Conservation (phyloP, 2,888 invertebrate species). For the Cantharis lateralis region DNA sequence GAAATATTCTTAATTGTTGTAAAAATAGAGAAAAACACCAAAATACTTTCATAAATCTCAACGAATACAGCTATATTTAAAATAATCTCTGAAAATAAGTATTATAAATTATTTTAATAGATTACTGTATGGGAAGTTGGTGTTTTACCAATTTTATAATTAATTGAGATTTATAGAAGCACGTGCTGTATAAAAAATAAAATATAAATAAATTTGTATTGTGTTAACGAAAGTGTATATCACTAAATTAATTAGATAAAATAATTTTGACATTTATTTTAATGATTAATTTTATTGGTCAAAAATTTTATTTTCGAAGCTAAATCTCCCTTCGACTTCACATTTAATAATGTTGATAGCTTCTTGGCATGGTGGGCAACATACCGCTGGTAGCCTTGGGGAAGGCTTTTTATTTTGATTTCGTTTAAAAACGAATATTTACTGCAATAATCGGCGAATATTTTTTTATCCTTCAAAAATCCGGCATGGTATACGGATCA, state of each 20-base stretch:
- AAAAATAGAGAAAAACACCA: background rate
- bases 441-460: background rate
- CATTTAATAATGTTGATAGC: background rate
- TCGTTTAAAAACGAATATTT: background rate
- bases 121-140: background rate
- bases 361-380: background rate
- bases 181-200: conserved; percentile 1
- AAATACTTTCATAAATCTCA: background rate
- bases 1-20: background rate
- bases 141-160: conserved; percentile 1
- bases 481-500: background rate
- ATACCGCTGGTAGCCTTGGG: background rate
- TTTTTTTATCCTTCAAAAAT: background rate
- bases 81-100: background rate
- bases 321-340: background rate
- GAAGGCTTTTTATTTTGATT: background rate
- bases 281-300: background rate
- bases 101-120: background rate
- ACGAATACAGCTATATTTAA: background rate
- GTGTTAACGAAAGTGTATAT: background rate
- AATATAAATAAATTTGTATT: background rate
- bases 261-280: background rate
- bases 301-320: background rate
- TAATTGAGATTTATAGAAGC: conserved; percentile 3
- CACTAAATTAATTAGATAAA: background rate